These are phyloP conservation scores for Lasioglossum baleicum DNA, from an alignment of 1,140 invertebrate genomes.

Conservation along the genomic window DNA sequence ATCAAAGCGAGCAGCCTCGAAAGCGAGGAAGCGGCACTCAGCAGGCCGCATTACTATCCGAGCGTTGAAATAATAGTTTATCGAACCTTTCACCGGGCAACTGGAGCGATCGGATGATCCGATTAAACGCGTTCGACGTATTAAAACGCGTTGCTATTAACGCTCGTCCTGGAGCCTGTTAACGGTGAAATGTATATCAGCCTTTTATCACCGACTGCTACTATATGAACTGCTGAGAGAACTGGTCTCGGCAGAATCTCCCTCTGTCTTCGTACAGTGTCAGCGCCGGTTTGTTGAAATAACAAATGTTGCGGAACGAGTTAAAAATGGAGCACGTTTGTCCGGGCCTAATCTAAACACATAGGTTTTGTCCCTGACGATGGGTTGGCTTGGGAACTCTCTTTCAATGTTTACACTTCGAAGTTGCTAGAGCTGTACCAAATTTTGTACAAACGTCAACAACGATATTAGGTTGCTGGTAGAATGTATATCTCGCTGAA, in stretches of 20 bases:
- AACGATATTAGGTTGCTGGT: too few species aligned
- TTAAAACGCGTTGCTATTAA: slow-evolving; percentile 46
- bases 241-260: not conserved
- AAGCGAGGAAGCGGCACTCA: slow-evolving; percentile 1
- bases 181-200: slow-evolving; percentile 26
- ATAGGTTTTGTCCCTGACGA: too few species aligned
- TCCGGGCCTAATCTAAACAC: too few species aligned
- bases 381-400: too few species aligned
- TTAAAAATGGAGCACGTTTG: too few species aligned
- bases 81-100: slow-evolving; percentile 43
- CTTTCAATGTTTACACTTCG: too few species aligned
- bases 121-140: slow-evolving; percentile 41
- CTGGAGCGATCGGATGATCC: slow-evolving; percentile 38
- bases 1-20: slow-evolving; percentile 21
- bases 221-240: not conserved
- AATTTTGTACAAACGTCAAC: too few species aligned
- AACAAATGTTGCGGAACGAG: too few species aligned
- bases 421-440: too few species aligned
- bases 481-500: too few species aligned
- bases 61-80: slow-evolving; percentile 37
- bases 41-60: not conserved
- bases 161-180: slow-evolving; percentile 19
- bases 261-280: too few species aligned
- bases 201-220: not conserved
- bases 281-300: too few species aligned